Evolutionary conservation across 2,797 vertebrate genomes (phyloP), one percentile per base, ranked within the genome.

Genomic region (Sebastes trivittatus): DNA sequence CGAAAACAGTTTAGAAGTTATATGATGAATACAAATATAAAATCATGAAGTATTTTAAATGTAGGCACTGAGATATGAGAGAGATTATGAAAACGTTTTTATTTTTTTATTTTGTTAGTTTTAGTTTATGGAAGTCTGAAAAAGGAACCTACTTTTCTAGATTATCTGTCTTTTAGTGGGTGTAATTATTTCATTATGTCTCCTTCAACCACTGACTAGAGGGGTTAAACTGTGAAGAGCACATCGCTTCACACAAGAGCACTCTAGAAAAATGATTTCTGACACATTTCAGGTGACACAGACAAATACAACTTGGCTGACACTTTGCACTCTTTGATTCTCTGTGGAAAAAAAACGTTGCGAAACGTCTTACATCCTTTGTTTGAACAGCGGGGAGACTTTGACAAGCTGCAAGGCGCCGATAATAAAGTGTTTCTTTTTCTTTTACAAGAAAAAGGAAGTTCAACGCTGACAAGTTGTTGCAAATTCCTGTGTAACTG

Each of bases 201-300:
- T 23, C n/a, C 22, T 72, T 27, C 54, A 60, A 60, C 5, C 4
- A 3, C 67, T 60, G 75, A 38, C 46, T 13, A 0, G 27, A 13
- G 42, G 36, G 59, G 76, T 73, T 63, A 72, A 82, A 80, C 64
- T 75, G 62, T 75, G 55, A 79, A 69, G 65, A 77, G 29, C 42
- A 30, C 54, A 34, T 59, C 10, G 8, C 54, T 78, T 76, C 32
- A 76, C 58, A 72, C 46, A 55, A 23, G 71, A 80, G 52, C 62
- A 61, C 82, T 73, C 78, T 5, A 78, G 63, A 67, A 32, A 74
- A 71, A 72, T 64, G 63, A 87, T 78, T 88, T 58, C 80, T 67
- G 67, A 81, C 72, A 84, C 80, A 29, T 58, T 72, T 73, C 78
- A 82, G 71, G 69, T 78, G 46, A 46, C 61, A n/a, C 68, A 59